phyloP scores from a whole-genome alignment of 2,113 vertebrate species.

The Microtus ochrogaster region DNA sequence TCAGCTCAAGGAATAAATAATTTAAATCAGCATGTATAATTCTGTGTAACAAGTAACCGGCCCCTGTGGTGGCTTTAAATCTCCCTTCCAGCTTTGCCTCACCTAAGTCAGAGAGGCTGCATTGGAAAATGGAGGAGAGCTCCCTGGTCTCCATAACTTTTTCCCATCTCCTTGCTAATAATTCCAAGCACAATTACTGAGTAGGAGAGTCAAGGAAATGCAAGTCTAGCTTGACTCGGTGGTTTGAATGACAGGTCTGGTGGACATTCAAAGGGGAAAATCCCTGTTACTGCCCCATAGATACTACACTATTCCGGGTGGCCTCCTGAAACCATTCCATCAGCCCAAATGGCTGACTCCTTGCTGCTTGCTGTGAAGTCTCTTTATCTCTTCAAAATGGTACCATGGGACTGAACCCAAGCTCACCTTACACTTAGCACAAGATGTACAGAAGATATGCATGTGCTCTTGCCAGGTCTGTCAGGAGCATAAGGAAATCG shows the following conservation, averaged over 20 bases:
- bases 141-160: neutral
- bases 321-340: neutral
- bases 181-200: neutral
- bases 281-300: neutral
- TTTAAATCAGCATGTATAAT: constrained; percentile 11
- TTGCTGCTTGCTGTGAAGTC: neutral
- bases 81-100: neutral
- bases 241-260: neutral
- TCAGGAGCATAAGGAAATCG: neutral
- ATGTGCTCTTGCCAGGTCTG: neutral
- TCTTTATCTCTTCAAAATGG: constrained; percentile 49
- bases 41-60: constrained; percentile 32
- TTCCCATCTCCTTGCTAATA: neutral
- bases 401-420: neutral
- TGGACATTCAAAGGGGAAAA: neutral
- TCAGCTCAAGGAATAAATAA: neutral
- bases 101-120: neutral
- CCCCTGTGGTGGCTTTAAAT: neutral
- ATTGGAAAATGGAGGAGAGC: neutral
- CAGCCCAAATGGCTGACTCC: neutral
- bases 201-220: neutral
- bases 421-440: neutral
- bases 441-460: neutral
- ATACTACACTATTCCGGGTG: neutral
- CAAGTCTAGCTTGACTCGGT: neutral